Evolutionary conservation across 2,888 invertebrate genomes (phyloP), one percentile per base, ranked within the genome.

Genomic region (Priocnemis perturbator): DNA sequence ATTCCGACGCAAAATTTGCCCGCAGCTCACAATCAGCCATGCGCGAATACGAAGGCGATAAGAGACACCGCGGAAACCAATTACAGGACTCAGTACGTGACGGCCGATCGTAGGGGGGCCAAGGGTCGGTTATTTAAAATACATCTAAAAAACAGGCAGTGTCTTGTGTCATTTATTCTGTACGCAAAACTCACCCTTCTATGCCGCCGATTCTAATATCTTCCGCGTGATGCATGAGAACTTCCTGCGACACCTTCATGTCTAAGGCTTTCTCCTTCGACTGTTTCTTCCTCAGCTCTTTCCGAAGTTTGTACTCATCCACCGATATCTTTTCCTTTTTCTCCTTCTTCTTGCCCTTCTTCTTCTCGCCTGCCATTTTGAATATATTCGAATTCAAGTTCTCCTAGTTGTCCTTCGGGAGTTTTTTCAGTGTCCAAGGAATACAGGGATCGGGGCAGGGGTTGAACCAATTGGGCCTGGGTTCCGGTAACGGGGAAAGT

Each of bases 141-240:
- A 26, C 26, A 5, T n/a, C n/a, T n/a, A 26, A 5, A 3, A 26
- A 5, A 26, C 26, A 26, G n/a, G n/a, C n/a, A n/a, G n/a, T n/a
- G n/a, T n/a, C n/a, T n/a, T n/a, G n/a, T n/a, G n/a, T n/a, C n/a
- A n/a, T n/a, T n/a, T n/a, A n/a, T n/a, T n/a, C n/a, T n/a, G n/a
- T n/a, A n/a, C n/a, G n/a, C n/a, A n/a, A 55, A 9, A 74, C 85
- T 83, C 65, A 89, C 89, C 89, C 89, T 71, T 89, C 89, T 30
- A 89, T 73, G 3, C 89, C 89, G 11, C 86, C 89, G 30, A 89
- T 83, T 57, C 85, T 79, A 23, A 86, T 75, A 5, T 86, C 83
- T 57, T 85, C 78, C 1, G 73, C 69, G 15, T 73, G 57, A 11
- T 66, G 19, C 19, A 65, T 15, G 17, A 66, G 53, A 0, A 14